Evolutionary conservation across 1,140 invertebrate genomes (phyloP).

Genomic region (Danaus melanippus): DNA sequence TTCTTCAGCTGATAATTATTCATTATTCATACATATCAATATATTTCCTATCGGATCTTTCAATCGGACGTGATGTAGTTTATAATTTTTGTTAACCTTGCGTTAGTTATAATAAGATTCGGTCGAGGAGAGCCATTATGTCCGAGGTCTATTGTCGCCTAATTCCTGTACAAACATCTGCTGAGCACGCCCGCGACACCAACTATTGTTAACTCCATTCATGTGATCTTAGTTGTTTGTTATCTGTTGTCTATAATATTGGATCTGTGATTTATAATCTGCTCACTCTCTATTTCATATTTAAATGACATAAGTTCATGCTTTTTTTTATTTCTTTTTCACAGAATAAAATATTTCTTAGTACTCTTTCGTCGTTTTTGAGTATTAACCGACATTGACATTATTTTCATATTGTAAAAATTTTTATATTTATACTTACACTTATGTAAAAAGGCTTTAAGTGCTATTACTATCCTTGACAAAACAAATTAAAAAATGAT

Average conservation of each 20-base stretch:
- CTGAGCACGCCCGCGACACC: conserved; percentile 33
- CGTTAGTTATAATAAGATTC: conserved; percentile 62
- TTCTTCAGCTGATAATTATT: no score
- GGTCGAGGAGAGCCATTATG: conserved; percentile 49
- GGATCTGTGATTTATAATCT: conserved; percentile 30
- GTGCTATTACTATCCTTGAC: no score
- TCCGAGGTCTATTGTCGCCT: conserved; percentile 38
- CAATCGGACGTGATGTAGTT: conserved; percentile 16
- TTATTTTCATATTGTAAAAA: no score
- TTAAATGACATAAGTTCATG: no score
- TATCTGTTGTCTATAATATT: conserved; percentile 23
- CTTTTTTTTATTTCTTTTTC: no score
- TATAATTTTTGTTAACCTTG: conserved; percentile 1
- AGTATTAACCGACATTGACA: no score
- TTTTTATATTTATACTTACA: no score
- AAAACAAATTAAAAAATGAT: no score
- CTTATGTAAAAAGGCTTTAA: no score
- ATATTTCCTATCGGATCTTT: conserved; percentile 9
- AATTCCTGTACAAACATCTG: conserved; percentile 58
- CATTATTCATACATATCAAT: no score
- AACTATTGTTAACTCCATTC: conserved; percentile 5
- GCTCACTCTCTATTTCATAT: neutral
- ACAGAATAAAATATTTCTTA: no score
- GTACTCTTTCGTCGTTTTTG: no score
- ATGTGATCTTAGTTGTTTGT: conserved; percentile 25